These are phyloP conservation scores for Procambarus virginalis DNA, from an alignment of 1,140 invertebrate genomes.

Conservation along the genomic window DNA sequence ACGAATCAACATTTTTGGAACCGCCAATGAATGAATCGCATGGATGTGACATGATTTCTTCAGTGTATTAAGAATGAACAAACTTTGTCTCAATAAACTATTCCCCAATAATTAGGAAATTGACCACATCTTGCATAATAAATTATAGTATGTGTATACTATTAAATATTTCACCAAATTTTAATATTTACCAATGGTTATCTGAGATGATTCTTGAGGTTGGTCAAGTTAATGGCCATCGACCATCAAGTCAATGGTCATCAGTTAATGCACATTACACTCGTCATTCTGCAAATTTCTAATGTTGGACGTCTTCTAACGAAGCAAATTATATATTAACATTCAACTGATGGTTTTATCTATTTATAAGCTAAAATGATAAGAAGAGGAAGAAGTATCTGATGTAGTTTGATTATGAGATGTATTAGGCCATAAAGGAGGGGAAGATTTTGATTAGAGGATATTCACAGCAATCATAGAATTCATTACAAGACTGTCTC, in stretches of 20 bases:
- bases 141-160: not conserved
- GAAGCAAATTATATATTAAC: not conserved
- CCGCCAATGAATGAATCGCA: not conserved
- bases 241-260: not conserved
- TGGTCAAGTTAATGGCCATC: no score
- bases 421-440: conserved; percentile 1
- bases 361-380: not conserved
- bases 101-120: not conserved
- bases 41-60: not conserved
- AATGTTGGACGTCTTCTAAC: not conserved
- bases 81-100: not conserved
- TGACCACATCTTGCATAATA: not conserved
- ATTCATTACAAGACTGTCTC: conserved; percentile 4
- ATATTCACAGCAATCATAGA: conserved; percentile 26
- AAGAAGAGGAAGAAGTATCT: not conserved
- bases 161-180: no score
- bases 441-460: conserved; percentile 32
- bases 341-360: not conserved
- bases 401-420: not conserved
- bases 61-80: not conserved
- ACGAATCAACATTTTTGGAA: not conserved
- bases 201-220: no score
- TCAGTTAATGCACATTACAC: not conserved
- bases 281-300: not conserved
- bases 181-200: not conserved